Conservation (phyloP, 2,797 vertebrate species). For the Gallinago stenura region DNA sequence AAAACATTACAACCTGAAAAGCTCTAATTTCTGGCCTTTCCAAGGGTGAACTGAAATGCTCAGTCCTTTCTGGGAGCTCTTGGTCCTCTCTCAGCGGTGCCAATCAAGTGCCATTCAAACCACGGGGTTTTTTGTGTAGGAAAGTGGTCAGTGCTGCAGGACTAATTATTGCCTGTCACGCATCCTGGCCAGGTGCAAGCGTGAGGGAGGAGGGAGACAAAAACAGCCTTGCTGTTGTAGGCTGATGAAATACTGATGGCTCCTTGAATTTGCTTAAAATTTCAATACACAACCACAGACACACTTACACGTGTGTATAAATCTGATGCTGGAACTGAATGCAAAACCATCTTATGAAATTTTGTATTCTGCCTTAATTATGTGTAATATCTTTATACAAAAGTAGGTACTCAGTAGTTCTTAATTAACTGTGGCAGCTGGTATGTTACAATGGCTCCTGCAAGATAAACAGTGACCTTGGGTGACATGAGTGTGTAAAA, state of each 20-base stretch:
- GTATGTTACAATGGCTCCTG: not conserved
- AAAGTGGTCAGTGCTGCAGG: not conserved
- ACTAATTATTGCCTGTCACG: not conserved
- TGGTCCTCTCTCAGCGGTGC: conserved; percentile 3
- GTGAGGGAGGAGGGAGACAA: not conserved
- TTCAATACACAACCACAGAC: not conserved
- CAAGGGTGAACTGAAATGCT: not conserved
- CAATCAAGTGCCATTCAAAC: conserved; percentile 42
- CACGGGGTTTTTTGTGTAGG: not conserved
- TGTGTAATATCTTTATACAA: not conserved
- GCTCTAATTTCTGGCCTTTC: conserved; percentile 1
- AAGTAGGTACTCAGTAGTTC: not conserved
- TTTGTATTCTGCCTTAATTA: not conserved
- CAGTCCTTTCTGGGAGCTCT: not conserved
- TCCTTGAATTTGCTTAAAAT: not conserved
- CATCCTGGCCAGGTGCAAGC: not conserved
- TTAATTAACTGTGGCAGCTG: not conserved
- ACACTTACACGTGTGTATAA: not conserved
- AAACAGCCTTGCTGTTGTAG: not conserved
- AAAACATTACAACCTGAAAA: not conserved
- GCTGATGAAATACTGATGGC: not conserved
- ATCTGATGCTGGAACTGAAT: not conserved
- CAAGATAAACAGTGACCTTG: not conserved
- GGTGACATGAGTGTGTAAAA: not conserved
- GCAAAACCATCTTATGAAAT: not conserved